phyloP scores from a whole-genome alignment of 2,797 vertebrate species.

The Neomorphus geoffroyi region DNA sequence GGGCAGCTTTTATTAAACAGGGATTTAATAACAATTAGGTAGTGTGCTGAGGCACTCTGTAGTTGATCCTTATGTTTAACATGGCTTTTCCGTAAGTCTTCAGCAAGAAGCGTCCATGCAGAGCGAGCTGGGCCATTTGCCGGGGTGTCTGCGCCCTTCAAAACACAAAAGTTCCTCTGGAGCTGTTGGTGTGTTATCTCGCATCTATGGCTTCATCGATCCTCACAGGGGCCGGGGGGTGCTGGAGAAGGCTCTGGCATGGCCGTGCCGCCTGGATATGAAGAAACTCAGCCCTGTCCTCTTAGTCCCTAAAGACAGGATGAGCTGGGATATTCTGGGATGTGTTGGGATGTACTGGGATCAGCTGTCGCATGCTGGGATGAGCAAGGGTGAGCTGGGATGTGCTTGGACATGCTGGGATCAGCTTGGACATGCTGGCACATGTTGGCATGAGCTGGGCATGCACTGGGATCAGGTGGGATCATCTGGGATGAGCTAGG shows the following conservation, averaged over 20 bases:
- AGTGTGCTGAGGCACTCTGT: background rate
- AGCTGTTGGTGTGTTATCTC: background rate
- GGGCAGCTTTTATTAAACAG: background rate
- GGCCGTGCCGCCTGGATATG: background rate
- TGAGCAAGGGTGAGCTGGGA: background rate
- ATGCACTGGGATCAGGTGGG: background rate
- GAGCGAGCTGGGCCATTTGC: rapidly evolving
- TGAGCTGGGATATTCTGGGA: background rate
- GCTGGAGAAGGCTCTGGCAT: background rate
- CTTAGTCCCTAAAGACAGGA: background rate
- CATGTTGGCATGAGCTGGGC: background rate
- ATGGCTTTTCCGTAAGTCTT: background rate
- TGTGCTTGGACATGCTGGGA: too few relatives aligned
- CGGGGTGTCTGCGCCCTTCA: rapidly evolving
- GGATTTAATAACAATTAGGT: background rate
- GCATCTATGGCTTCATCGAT: rapidly evolving
- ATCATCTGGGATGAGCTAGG: background rate
- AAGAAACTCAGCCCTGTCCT: background rate
- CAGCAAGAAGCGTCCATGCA: rapidly evolving
- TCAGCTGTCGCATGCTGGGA: background rate
- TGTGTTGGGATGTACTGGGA: background rate
- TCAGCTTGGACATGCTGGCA: too few relatives aligned
- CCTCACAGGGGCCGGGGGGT: background rate
- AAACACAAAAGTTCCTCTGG: too few relatives aligned
- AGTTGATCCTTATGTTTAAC: background rate